Conservation (phyloP, 1,140 invertebrate species). For the Centruroides vittatus region DNA sequence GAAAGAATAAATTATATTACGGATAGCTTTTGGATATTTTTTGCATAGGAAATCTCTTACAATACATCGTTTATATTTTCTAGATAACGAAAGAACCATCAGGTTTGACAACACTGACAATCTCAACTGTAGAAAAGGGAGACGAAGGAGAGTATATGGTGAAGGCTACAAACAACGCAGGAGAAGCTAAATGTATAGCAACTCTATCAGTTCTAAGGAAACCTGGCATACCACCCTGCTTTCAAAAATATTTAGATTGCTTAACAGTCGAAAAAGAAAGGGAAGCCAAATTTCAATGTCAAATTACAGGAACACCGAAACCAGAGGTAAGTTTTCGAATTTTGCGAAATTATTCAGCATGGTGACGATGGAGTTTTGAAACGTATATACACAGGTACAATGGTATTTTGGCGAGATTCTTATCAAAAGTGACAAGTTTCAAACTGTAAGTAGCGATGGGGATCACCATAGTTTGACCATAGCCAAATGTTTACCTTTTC, state of each 20-base stretch:
- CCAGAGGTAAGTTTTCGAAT: constrained; percentile 42
- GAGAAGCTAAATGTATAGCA: constrained; percentile 69
- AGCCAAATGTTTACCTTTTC: constrained; percentile 34
- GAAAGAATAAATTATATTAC: neutral
- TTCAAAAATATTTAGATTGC: constrained; percentile 48
- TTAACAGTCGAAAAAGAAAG: constrained; percentile 36
- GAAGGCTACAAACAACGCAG: constrained; percentile 84
- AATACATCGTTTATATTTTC: neutral
- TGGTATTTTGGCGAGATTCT: constrained; percentile 57
- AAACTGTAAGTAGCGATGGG: constrained; percentile 51
- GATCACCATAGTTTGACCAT: constrained; percentile 52
- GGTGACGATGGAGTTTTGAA: too few relatives aligned
- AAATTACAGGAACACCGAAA: constrained; percentile 49
- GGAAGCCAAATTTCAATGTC: constrained; percentile 51
- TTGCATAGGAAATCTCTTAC: neutral
- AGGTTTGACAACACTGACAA: constrained; percentile 41
- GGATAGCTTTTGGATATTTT: neutral
- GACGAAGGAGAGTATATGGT: constrained; percentile 93
- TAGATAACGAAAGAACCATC: constrained; percentile 19
- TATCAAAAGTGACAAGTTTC: constrained; percentile 47
- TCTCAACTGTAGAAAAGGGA: constrained; percentile 81
- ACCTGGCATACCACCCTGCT: constrained; percentile 36
- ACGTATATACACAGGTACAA: constrained; percentile 36
- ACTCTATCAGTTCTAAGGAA: constrained; percentile 46
- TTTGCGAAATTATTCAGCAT: neutral